Percentiles rank a stretch among this genome's conserved stretches.
These are phyloP conservation scores for Anadara kagoshimensis DNA, from an alignment of 1,140 invertebrate genomes.

Conservation along the genomic window DNA sequence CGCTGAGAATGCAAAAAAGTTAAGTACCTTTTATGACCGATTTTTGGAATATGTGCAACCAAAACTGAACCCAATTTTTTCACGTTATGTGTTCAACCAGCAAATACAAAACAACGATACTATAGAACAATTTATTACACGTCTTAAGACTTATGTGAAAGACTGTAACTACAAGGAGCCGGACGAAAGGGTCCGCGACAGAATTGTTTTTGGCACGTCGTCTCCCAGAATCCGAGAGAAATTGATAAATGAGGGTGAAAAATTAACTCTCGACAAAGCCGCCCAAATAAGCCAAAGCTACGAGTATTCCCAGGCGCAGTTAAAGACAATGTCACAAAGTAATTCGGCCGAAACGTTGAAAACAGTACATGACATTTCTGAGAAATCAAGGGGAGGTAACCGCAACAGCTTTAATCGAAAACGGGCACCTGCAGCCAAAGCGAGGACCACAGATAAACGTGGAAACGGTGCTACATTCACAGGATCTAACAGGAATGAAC, in stretches of 20 bases:
- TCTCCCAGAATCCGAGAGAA: constrained; percentile 39
- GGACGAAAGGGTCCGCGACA: constrained; percentile 37
- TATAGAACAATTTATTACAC: constrained; percentile 38
- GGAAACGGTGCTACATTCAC: background rate
- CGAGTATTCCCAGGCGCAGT: constrained; percentile 35
- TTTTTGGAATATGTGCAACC: constrained; percentile 32
- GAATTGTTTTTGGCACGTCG: constrained; percentile 38
- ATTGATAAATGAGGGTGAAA: constrained; percentile 44
- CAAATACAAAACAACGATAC: constrained; percentile 17
- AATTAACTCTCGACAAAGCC: constrained; percentile 36
- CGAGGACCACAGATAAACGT: background rate
- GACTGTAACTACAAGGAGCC: constrained; percentile 29
- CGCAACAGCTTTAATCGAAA: too few species aligned
- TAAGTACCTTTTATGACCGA: constrained; percentile 16
- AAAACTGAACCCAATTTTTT: constrained; percentile 17
- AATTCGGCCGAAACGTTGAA: too few species aligned
- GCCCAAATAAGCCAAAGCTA: constrained; percentile 32
- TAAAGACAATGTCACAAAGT: constrained; percentile 33
- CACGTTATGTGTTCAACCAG: constrained; percentile 28
- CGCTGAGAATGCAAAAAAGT: constrained; percentile 23
- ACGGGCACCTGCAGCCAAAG: background rate
- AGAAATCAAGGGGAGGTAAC: background rate
- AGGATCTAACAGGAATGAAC: background rate
- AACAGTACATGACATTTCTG: background rate
- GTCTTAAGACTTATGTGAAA: constrained; percentile 12